These are phyloP conservation scores for Orussus abietinus DNA, from an alignment of 1,140 invertebrate genomes.

Conservation along the genomic window DNA sequence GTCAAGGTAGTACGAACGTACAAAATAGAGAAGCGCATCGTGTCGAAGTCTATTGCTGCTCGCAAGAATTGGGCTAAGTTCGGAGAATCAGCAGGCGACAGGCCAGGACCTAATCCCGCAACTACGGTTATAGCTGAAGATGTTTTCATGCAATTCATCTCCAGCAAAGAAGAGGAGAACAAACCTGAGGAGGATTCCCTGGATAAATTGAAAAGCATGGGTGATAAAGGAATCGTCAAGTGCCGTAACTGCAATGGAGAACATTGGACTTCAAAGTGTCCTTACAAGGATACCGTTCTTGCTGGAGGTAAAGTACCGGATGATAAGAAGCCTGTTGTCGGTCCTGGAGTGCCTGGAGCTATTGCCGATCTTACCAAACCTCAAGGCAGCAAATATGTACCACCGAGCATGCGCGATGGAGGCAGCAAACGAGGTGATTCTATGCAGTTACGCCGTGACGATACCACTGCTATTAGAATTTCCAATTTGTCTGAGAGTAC, in stretches of 20 bases:
- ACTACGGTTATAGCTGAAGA: conserved; percentile 96
- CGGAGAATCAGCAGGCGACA: conserved; percentile 84
- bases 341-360: conserved; percentile 38
- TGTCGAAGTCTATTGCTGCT: conserved; percentile 87
- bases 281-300: conserved; percentile 87
- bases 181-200: conserved; percentile 81
- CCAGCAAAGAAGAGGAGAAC: conserved; percentile 80
- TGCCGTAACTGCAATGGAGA: conserved; percentile 94
- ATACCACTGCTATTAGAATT: conserved; percentile 88
- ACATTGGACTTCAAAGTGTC: conserved; percentile 96
- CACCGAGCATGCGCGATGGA: conserved; percentile 83
- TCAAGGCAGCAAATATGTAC: conserved; percentile 69
- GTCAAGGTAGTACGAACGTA: conserved; percentile 83
- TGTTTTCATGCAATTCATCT: conserved; percentile 90
- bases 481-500: conserved; percentile 97
- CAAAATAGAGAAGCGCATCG: conserved; percentile 86
- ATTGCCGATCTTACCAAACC: conserved; percentile 49
- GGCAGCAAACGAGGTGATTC: conserved; percentile 69
- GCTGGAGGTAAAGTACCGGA: conserved; percentile 56
- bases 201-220: conserved; percentile 68
- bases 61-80: conserved; percentile 94
- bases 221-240: conserved; percentile 79
- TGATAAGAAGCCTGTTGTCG: conserved; percentile 41
- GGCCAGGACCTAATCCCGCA: conserved; percentile 92
- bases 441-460: conserved; percentile 69